phyloP scores from a whole-genome alignment of 2,888 invertebrate species.

The Sericinus montela region DNA sequence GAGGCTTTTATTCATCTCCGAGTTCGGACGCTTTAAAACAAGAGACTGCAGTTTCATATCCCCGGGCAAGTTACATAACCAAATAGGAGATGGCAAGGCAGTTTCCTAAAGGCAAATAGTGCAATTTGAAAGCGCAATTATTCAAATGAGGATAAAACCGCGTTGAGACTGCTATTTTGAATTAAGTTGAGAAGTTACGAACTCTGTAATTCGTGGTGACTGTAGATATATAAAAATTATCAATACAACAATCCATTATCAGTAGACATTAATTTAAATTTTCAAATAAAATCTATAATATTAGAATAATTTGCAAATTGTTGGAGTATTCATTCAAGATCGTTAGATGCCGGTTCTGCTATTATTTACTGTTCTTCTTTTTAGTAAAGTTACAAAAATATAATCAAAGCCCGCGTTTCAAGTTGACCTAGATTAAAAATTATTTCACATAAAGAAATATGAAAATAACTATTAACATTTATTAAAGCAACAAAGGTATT shows the following conservation, averaged over 20 bases:
- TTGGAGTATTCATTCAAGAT: too few relatives aligned
- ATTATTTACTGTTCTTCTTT: too few relatives aligned
- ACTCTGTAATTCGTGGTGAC: constrained; percentile 14
- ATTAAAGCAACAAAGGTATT: too few relatives aligned
- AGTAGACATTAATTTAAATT: not conserved
- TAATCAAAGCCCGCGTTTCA: too few relatives aligned
- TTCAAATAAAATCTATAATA: not conserved
- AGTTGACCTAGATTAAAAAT: too few relatives aligned
- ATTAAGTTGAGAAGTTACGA: constrained; percentile 17
- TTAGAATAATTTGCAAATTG: too few relatives aligned
- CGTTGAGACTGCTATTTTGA: constrained; percentile 16
- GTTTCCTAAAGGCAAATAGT: constrained; percentile 20
- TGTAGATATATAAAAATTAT: not conserved
- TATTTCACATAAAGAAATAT: too few relatives aligned
- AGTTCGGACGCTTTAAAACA: constrained; percentile 4
- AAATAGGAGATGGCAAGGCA: constrained; percentile 16
- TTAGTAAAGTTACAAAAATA: too few relatives aligned
- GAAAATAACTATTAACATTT: too few relatives aligned
- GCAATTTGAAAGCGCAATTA: constrained; percentile 21
- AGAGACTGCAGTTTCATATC: constrained; percentile 15
- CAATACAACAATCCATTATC: not conserved
- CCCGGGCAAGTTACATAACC: constrained; percentile 14
- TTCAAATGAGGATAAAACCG: constrained; percentile 20
- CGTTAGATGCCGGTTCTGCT: too few relatives aligned
- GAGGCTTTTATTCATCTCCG: constrained; percentile 2